These are phyloP conservation scores for Baryphthengus martii DNA, from an alignment of 2,113 vertebrate species.

Conservation along the genomic window DNA sequence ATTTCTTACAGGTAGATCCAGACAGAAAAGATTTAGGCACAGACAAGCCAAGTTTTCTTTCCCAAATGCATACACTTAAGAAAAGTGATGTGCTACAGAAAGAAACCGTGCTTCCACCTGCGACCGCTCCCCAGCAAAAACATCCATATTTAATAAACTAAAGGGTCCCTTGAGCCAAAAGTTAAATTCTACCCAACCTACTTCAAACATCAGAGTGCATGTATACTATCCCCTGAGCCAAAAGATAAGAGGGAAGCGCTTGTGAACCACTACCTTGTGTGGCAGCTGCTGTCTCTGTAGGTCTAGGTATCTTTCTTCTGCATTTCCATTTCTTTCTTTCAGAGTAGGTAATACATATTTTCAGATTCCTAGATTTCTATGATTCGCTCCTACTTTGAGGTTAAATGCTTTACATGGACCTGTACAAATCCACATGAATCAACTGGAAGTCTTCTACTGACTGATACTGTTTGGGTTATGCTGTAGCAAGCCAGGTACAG, in stretches of 20 bases:
- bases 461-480: neutral
- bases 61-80: neutral
- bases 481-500: neutral
- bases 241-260: neutral
- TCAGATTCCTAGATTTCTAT: neutral
- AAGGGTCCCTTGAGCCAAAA: slow-evolving; percentile 5
- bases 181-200: neutral
- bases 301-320: neutral
- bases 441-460: neutral
- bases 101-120: neutral
- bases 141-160: slow-evolving; percentile 40
- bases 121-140: neutral
- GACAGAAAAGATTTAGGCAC: neutral
- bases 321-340: neutral
- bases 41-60: neutral
- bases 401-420: neutral
- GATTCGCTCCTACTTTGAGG: neutral
- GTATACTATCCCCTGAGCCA: neutral
- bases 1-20: neutral
- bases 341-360: neutral
- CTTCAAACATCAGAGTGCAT: neutral
- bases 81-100: neutral
- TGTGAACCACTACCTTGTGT: fast-evolving
- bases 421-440: neutral
- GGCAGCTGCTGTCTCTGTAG: neutral